Evolutionary conservation across 2,888 invertebrate genomes (phyloP), one percentile per base, ranked within the genome.

Genomic region (Tupiocoris notatus): DNA sequence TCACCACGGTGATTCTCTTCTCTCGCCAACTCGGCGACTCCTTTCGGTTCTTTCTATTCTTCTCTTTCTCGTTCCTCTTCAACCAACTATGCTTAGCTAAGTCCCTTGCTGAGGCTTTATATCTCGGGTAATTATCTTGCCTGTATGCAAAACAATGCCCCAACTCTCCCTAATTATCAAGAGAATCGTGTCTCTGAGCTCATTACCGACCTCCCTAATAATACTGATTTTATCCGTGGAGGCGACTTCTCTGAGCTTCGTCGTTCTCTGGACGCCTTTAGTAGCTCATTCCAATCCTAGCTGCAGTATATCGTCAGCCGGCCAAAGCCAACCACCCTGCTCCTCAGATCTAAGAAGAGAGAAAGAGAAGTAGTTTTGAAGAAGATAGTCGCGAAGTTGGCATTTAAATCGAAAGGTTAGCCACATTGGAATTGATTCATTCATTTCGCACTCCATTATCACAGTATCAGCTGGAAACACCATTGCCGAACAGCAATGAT

Each of bases 61-160:
- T n/a, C 57, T n/a, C 9, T 24, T 21, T 62, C 39, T 21, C 73
- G 20, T 54, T 18, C 61, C 39, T 25, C 63, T 62, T n/a, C 21
- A n/a, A 23, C 17, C 63, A 12, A 20, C 67, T n/a, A 57, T 22
- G n/a, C 59, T 20, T 6, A n/a, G n/a, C n/a, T n/a, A 59, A 59
- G 17, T 39, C 58, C 63, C 54, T 3, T 73, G 61, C 54, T 54
- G 18, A 12, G 62, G 18, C 73, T 54, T 21, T 67, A 76, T 76
- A 76, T 76, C 76, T 76, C 62, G 22, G 21, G 76, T 76, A 76
- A 76, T 76, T 76, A 76, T 76, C 76, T 76, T 61, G 54, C 58
- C 65, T 68, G 76, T 76, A 76, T 76, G 76, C 76, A 76, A 76
- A 76, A 76, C 76, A 76, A 76, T 76, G 76, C 76, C 65, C 75